These are phyloP conservation scores for Spheniscus mendiculus DNA, from an alignment of 2,113 vertebrate genomes.

Conservation along the genomic window DNA sequence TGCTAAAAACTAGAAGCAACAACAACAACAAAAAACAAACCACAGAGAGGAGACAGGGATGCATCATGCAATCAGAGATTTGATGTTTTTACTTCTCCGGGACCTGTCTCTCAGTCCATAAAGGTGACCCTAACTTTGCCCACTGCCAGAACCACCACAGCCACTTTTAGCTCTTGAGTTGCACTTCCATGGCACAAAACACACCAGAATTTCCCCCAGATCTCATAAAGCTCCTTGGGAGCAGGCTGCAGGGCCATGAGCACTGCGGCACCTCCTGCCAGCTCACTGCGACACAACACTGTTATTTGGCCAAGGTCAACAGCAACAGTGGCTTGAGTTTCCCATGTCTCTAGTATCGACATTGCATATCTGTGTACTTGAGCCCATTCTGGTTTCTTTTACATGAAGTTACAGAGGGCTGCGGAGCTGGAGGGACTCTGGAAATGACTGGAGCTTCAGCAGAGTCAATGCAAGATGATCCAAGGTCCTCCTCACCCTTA, in stretches of 20 bases:
- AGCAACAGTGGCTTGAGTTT: not conserved
- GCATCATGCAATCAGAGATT: not conserved
- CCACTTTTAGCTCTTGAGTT: not conserved
- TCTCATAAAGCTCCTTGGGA: not conserved
- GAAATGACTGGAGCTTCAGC: not conserved
- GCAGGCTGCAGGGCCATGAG: not conserved
- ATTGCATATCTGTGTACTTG: not conserved
- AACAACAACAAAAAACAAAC: no score
- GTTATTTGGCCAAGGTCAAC: not conserved
- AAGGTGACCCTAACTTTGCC: not conserved
- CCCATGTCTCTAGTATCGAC: not conserved
- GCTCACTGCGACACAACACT: not conserved
- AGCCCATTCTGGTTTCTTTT: not conserved
- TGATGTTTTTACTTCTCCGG: not conserved
- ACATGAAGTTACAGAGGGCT: not conserved
- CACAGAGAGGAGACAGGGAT: not conserved
- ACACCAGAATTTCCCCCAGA: not conserved
- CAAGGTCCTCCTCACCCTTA: not conserved
- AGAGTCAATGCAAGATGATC: not conserved
- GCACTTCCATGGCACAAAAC: not conserved
- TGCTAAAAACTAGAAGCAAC: not conserved
- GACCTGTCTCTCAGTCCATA: not conserved
- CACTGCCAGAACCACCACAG: not conserved
- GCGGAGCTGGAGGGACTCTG: not conserved
- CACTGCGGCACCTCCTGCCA: not conserved